Evolutionary conservation across 2,113 vertebrate genomes (phyloP), one percentile per base, ranked within the genome.

Genomic region (Sturnus vulgaris): DNA sequence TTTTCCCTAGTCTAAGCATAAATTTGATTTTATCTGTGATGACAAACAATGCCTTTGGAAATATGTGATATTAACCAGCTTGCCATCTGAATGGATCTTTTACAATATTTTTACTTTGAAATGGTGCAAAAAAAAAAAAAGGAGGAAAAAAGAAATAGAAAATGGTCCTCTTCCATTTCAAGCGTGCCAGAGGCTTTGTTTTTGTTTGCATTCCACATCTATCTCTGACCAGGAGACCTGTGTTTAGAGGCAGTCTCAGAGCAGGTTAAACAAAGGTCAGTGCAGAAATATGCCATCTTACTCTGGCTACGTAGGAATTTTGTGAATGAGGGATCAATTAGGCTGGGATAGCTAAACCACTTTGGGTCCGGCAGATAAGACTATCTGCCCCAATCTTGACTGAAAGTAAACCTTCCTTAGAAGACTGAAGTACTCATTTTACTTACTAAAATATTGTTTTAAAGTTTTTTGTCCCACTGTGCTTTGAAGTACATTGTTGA

Each of bases 211-310:
- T 96, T 96, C 90, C 90, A 69, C 64, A 35, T 78, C 63, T 93
- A 92, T 96, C 90, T 95, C 64, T 92, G 79, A 86, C 39, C 60
- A 86, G 60, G 46, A 88, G 83, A 89, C 47, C 61, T 49, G 57
- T 79, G 79, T 96, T 95, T 93, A 86, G 44, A 95, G 88, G 90
- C 80, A 65, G 23, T 35, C 49, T 86, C 80, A 64, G 44, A 92
- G 64, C 49, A 90, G 96, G 95, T 97, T 96, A 95, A 96, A 92
- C 77, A 96, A 96, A 95, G 92, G 90, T 96, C 95, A 96, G 44
- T 8, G 59, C 40, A 90, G 61, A 88, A 81, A 59, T 33, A 81
- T 35, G 59, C 63, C 59, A 86, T 70, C 56, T 86, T 88, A 82
- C 18, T 81, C 44, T 78, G 72, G 82, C 52, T 90, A 92, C n/a